Base-by-base conservation (phyloP, 2,888 invertebrate species). In the Punctoribates punctum region DNA sequence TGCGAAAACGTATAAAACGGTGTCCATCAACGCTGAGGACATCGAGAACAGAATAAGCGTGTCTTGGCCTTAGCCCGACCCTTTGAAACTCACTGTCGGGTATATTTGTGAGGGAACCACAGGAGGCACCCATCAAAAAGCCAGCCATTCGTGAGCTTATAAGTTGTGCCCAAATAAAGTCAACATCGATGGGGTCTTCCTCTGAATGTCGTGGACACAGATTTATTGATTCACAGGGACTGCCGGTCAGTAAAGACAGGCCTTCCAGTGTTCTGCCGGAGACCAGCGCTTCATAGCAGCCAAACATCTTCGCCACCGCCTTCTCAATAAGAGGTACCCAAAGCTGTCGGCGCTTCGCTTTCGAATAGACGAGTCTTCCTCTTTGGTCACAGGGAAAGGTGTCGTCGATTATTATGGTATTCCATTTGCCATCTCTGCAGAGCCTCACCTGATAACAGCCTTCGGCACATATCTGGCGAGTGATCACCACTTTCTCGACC, bases 281-380 rank as follows among this genome's bases (percentile, higher is more conserved):
- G 0, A 95, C 94, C 77, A 99, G 85, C 0, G 96, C 94, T 84
- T 96, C 96, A 82, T 98, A 99, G 83, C 95, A 95, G 34, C 99
- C 98, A 83, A 97, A 94, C 75, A 96, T 88, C 85, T 99, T 99
- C 0, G 98, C 99, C 38, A 98, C 93, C 0, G 98, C 98, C 84
- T 99, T 99, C 84, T 99, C 99, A 80, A 99, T 97, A 78, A 99
- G 85, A 0, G 98, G 96, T 75, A 98, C 97, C 98, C 98, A 99
- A 42, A 99, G 86, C 83, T 99, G 96, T 87, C 92, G 93, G 84
- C 96, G 88, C 86, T 93, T 95, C 23, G 94, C 93, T 92, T 94
- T 83, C 15, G 96, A 96, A 85, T 96, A 97, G 20, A 96, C 93
- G 13, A 97, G 87, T 82, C 93, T 93, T 0, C 94, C 93, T 81